Evolutionary conservation across 64 coral and sea anemone species (phyloP).

Genomic region (Montipora efflorescens): DNA sequence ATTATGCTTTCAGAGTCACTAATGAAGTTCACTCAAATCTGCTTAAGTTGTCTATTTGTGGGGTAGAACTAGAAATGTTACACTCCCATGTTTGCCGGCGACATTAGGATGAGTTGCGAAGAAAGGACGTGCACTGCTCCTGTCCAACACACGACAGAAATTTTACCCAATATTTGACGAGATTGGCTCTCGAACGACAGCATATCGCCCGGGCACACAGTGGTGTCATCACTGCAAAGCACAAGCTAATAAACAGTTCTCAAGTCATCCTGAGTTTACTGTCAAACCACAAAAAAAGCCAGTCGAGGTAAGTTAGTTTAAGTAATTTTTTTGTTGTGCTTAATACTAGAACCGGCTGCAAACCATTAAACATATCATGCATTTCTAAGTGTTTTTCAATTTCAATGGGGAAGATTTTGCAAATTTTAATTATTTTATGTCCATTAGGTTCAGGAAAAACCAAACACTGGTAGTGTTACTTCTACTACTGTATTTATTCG

Average conservation of each 20-base stretch:
- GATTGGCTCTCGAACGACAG: too few relatives aligned
- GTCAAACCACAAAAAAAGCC: not conserved
- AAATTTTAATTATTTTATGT: too few relatives aligned
- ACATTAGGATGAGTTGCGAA: not conserved
- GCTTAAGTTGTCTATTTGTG: too few relatives aligned
- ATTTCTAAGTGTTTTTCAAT: not conserved
- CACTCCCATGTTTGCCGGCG: not conserved
- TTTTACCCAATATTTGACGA: not conserved
- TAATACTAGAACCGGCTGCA: not conserved
- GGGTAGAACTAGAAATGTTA: too few relatives aligned
- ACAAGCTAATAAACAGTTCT: not conserved
- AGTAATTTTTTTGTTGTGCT: conserved; percentile 16
- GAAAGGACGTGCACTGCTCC: too few relatives aligned
- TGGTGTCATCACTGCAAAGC: not conserved
- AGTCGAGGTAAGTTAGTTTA: conserved; percentile 19
- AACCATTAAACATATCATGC: not conserved
- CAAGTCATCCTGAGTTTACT: not conserved
- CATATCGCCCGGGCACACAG: not conserved
- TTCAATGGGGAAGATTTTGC: too few relatives aligned
- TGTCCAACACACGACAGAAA: not conserved
- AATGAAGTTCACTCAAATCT: too few relatives aligned
- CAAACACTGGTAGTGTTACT: too few relatives aligned
- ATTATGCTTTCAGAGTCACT: too few relatives aligned
- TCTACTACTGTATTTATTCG: not conserved
- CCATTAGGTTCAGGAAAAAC: too few relatives aligned